Base-by-base conservation (phyloP, 1,140 invertebrate species). In the Steinernema feltiae region DNA sequence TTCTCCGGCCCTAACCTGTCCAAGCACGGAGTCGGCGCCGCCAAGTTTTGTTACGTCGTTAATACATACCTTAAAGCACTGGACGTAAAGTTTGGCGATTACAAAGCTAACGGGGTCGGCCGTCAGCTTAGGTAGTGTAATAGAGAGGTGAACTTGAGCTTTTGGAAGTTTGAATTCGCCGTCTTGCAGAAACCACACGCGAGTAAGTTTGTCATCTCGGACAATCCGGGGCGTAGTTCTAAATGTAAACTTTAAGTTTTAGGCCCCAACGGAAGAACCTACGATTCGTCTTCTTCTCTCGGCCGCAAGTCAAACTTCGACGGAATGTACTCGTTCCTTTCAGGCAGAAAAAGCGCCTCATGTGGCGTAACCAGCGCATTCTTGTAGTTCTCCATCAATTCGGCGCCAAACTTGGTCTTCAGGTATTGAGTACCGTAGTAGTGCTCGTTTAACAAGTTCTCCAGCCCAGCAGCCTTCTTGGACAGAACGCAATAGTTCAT, bases 351-450 rank as follows among this genome's bases (percentile, higher is more conserved):
- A 0, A 97, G 87, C 75, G 92, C 91, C 0, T 90, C 83, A 21
- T 76, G 69, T 1, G 35, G 32, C 17, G 73, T 73, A 69, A 76
- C 69, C 48, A 79, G 31, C 32, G 78, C 78, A 27, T 71, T 48
- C 29, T 48, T 24, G 71, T 48, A 80, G 17, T 72, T 72, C 18
- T 48, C 17, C 30, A 80, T 53, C 3, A 32, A n/a, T 15, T 53
- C 63, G 27, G 70, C 3, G 35, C 21, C 17, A 17, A 97, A 92
- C 74, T 90, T 88, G 77, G 92, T 90, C 70, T 91, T 87, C 32
- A 91, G 90, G 83, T 94, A 97, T 80, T 93, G 92, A 1, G 93
- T 95, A 21, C 92, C 93, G 87, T 98, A 98, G 92, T 93, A 97
- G 1, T 90, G 89, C 86, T 98, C 95, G 46, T 84, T 87, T 29